phyloP scores from a whole-genome alignment of 2,888 invertebrate species.

The Danaus chrysippus region DNA sequence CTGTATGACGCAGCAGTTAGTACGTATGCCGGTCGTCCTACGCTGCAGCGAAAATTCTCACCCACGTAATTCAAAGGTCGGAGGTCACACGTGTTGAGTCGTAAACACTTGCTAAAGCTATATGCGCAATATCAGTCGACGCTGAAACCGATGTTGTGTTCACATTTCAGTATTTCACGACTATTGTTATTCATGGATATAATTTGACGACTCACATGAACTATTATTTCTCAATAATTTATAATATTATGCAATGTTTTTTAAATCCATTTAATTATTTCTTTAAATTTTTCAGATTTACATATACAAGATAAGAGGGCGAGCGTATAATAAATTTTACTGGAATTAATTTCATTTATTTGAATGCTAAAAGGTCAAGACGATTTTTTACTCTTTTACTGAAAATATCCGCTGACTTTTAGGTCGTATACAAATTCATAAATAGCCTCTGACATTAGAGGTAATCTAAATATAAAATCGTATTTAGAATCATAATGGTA shows the following conservation, averaged over 20 bases:
- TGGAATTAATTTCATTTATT: too few species aligned
- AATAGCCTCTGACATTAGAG: too few species aligned
- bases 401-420: too few species aligned
- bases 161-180: constrained; percentile 1
- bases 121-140: constrained; percentile 19
- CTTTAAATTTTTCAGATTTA: too few species aligned
- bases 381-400: too few species aligned
- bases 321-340: too few species aligned
- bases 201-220: neutral
- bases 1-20: constrained; percentile 47
- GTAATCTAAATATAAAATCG: neutral
- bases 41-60: constrained; percentile 47
- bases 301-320: too few species aligned
- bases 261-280: neutral
- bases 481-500: constrained; percentile 1
- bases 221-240: neutral
- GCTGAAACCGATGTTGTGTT: constrained; percentile 10
- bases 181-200: neutral
- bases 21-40: constrained; percentile 41
- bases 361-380: too few species aligned
- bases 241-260: constrained; percentile 1
- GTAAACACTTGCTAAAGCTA: constrained; percentile 20
- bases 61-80: constrained; percentile 52
- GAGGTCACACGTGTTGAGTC: constrained; percentile 32
- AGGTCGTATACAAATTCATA: too few species aligned